These are phyloP conservation scores for Ceratothoa steindachneri DNA, from an alignment of 2,888 invertebrate species.

Conservation along the genomic window DNA sequence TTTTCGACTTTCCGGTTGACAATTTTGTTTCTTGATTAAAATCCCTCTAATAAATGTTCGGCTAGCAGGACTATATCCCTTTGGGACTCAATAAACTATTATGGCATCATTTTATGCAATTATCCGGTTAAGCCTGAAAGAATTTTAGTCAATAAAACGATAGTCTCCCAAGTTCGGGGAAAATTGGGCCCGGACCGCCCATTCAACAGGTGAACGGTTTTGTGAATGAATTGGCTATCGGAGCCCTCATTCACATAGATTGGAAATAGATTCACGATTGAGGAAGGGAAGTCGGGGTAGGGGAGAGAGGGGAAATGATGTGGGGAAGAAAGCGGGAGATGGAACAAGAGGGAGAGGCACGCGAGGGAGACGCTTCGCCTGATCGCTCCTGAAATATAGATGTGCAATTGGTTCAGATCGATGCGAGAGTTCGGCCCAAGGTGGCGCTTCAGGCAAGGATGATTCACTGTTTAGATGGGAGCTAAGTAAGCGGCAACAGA, in stretches of 20 bases:
- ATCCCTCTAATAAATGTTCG: too few species aligned
- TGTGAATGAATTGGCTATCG: constrained; percentile 12
- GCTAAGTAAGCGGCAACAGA: too few species aligned
- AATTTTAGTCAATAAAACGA: constrained; percentile 1
- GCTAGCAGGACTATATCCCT: too few species aligned
- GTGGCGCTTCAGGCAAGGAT: too few species aligned
- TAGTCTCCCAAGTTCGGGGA: constrained; percentile 1
- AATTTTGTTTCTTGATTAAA: too few species aligned
- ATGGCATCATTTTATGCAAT: too few species aligned
- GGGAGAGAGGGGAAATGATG: not conserved
- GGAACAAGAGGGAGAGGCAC: not conserved
- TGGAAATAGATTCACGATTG: not conserved
- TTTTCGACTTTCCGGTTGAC: too few species aligned
- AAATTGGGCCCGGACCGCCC: not conserved
- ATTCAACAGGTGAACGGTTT: constrained; percentile 13
- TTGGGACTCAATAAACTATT: too few species aligned
- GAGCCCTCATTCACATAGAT: not conserved
- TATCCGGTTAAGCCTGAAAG: too few species aligned
- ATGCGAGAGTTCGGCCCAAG: not conserved
- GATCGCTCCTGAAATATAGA: too few species aligned
- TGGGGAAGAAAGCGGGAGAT: not conserved
- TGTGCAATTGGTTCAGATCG: not conserved
- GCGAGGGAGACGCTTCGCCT: too few species aligned
- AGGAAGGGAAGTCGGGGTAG: not conserved
- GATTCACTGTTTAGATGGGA: too few species aligned